These are phyloP conservation scores for Anniella stebbinsi DNA, from an alignment of 2,797 vertebrate genomes.

Conservation along the genomic window DNA sequence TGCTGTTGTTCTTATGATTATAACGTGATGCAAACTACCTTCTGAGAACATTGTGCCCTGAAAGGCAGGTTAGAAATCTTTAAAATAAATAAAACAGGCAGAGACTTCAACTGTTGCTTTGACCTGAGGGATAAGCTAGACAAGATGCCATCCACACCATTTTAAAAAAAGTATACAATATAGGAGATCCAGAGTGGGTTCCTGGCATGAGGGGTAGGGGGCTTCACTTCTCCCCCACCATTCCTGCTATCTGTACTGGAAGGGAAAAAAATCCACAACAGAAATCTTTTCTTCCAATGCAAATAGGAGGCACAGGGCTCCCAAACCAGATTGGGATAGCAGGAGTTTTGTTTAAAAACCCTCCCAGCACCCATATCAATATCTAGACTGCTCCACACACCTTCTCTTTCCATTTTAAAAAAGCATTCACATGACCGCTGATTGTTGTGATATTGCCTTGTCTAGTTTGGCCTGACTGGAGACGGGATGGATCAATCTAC, in stretches of 20 bases:
- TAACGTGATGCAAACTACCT: not conserved
- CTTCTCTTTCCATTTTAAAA: too few relatives aligned
- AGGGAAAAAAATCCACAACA: not conserved
- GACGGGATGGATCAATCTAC: too few relatives aligned
- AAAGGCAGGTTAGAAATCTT: too few relatives aligned
- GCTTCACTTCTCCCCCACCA: not conserved
- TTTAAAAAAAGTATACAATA: too few relatives aligned
- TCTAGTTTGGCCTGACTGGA: too few relatives aligned
- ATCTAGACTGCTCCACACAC: too few relatives aligned
- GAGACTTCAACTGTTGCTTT: not conserved
- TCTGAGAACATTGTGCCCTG: not conserved
- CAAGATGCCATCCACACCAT: not conserved
- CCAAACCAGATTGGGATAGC: too few relatives aligned
- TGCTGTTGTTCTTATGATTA: not conserved
- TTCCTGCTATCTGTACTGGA: not conserved
- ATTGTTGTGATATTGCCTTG: too few relatives aligned
- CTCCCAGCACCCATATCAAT: too few relatives aligned
- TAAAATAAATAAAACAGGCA: not conserved
- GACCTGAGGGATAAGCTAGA: not conserved
- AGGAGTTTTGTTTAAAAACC: too few relatives aligned
- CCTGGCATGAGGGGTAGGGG: not conserved
- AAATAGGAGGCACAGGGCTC: too few relatives aligned
- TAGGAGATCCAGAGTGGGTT: not conserved
- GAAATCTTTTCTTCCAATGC: not conserved
- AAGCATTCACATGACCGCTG: too few relatives aligned